phyloP scores from a whole-genome alignment of 2,113 vertebrate genomes.

The Cyprinus carpio region DNA sequence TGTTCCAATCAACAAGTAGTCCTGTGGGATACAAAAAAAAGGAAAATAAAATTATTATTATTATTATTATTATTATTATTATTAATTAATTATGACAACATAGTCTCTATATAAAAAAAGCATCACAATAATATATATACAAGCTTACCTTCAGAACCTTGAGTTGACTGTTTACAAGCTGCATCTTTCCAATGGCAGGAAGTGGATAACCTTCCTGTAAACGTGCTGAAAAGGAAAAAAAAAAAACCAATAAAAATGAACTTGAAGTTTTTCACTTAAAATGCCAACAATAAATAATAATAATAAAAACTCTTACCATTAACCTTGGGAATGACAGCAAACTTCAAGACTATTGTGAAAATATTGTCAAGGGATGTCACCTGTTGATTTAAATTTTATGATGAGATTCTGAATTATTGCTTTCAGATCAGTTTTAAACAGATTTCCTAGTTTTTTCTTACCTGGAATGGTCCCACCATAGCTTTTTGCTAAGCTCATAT shows the following conservation, averaged over 20 bases:
- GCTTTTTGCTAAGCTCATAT: conserved; percentile 67
- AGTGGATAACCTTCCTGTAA: conserved; percentile 74
- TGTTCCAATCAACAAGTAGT: conserved; percentile 73
- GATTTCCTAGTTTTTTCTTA: conserved; percentile 49
- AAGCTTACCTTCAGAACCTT: conserved; percentile 66
- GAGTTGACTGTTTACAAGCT: conserved; percentile 70
- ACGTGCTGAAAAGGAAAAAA: conserved; percentile 46
- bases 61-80: not conserved
- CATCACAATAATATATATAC: conserved; percentile 23
- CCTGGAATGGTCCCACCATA: conserved; percentile 76
- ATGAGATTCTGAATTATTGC: not conserved
- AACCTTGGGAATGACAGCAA: conserved; percentile 65
- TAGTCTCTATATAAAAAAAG: not conserved
- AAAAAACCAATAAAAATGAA: too few species aligned
- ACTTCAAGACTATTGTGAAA: conserved; percentile 66
- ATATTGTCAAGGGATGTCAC: conserved; percentile 64
- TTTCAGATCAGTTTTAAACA: not conserved
- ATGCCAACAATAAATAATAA: not conserved
- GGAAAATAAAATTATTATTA: too few species aligned
- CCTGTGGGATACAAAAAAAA: conserved; percentile 57
- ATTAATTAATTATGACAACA: conserved; percentile 1
- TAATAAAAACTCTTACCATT: conserved; percentile 65
- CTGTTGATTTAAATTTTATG: conserved; percentile 54
- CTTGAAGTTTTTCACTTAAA: too few species aligned
- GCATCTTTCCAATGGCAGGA: conserved; percentile 71